phyloP scores from a whole-genome alignment of 2,113 vertebrate species.

The Penelope pileata region DNA sequence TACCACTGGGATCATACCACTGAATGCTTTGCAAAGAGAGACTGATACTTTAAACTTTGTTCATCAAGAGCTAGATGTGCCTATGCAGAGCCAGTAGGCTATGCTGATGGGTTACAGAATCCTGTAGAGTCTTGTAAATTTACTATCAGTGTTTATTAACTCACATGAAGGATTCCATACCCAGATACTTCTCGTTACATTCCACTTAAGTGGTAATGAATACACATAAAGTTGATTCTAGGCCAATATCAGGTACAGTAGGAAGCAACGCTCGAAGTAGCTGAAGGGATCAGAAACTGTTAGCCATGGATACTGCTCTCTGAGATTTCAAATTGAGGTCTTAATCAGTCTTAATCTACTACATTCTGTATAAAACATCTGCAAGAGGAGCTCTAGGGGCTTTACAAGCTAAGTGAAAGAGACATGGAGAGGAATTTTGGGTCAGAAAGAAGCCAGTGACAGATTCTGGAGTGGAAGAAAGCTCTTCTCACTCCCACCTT shows the following conservation, averaged over 20 bases:
- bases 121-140: not conserved
- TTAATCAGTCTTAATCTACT: not conserved
- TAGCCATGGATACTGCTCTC: not conserved
- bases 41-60: not conserved
- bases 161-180: not conserved
- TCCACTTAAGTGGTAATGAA: not conserved
- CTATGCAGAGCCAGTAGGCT: not conserved
- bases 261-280: not conserved
- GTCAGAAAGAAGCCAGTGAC: not conserved
- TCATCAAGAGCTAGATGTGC: accelerated
- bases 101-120: not conserved
- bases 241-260: not conserved
- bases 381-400: not conserved
- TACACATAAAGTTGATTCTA: not conserved
- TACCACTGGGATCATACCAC: not conserved
- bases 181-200: not conserved
- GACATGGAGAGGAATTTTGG: not conserved
- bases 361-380: not conserved
- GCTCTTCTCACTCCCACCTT: not conserved
- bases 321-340: not conserved
- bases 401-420: not conserved
- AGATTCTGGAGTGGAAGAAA: not conserved
- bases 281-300: not conserved
- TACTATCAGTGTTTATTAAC: not conserved
- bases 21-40: not conserved